A percentile compares a stretch with the other conserved stretches of the same genome.
These are phyloP conservation scores for Lithosia quadra DNA, from an alignment of 2,888 invertebrate genomes.

Conservation along the genomic window DNA sequence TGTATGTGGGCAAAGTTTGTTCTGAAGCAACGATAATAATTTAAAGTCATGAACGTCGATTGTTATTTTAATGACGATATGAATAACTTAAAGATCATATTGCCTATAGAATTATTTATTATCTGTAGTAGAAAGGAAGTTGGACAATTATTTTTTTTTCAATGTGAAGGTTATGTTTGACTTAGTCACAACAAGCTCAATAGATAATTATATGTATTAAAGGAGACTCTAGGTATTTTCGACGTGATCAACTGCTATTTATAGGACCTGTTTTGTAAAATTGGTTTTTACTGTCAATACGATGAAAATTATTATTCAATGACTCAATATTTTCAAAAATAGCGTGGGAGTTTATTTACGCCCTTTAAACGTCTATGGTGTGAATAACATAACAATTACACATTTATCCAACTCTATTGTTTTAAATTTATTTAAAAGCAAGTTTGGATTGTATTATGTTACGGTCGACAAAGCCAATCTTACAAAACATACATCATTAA, in stretches of 20 bases:
- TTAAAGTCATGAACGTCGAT: background rate
- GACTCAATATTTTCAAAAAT: background rate
- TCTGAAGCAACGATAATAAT: background rate
- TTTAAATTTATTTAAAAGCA: background rate
- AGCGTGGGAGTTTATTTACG: background rate
- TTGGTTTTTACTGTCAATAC: too few relatives aligned
- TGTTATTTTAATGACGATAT: background rate
- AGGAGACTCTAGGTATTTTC: too few relatives aligned
- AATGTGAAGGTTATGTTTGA: background rate
- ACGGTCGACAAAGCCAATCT: background rate
- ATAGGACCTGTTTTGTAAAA: background rate
- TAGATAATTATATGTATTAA: too few relatives aligned
- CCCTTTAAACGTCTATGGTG: background rate
- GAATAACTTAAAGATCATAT: background rate
- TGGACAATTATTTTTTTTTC: background rate
- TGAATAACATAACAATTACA: conserved; percentile 4
- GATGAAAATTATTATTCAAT: too few relatives aligned
- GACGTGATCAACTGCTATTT: background rate
- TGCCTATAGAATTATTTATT: background rate
- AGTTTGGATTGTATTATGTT: background rate
- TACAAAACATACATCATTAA: background rate
- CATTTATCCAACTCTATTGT: background rate
- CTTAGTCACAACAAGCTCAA: conserved; percentile 1
- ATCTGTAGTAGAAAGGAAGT: background rate
- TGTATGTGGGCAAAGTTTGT: background rate